A percentile compares a stretch with the other conserved stretches of the same genome.
These are phyloP conservation scores for Nothoprocta pentlandii DNA, from an alignment of 2,113 vertebrate species.

Conservation along the genomic window DNA sequence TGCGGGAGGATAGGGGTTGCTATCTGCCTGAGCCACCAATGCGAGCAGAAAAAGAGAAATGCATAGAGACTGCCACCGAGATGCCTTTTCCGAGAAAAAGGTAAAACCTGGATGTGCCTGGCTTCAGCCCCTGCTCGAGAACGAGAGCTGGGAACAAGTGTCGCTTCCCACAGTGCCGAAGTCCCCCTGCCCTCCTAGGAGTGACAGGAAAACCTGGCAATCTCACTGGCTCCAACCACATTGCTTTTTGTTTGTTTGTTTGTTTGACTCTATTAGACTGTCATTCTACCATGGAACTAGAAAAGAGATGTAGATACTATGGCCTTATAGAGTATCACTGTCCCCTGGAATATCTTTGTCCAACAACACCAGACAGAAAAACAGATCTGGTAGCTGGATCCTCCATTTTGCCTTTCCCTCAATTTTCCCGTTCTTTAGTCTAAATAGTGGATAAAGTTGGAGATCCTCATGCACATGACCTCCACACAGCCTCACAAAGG, in stretches of 20 bases:
- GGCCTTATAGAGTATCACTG: neutral
- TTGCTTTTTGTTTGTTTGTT: neutral
- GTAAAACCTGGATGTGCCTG: conserved; percentile 39
- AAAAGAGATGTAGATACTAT: neutral
- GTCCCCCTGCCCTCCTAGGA: neutral
- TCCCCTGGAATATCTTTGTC: neutral
- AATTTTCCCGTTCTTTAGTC: neutral
- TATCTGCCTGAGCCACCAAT: conserved; percentile 31
- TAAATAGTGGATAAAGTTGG: neutral
- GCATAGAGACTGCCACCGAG: neutral
- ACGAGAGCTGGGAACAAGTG: neutral
- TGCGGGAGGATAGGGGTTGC: neutral
- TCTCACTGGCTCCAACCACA: neutral
- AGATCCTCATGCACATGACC: neutral
- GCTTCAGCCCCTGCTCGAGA: neutral
- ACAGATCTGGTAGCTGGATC: neutral
- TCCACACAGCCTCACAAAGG: neutral
- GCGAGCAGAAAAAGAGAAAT: neutral
- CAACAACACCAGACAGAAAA: neutral
- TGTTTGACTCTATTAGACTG: neutral
- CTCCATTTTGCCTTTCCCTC: neutral
- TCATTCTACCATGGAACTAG: neutral
- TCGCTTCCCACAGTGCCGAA: neutral
- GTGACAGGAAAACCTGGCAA: neutral
- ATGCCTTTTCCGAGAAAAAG: conserved; percentile 31